These are phyloP conservation scores for Phrynocephalus versicolor DNA, from an alignment of 2,113 vertebrate genomes.

Conservation along the genomic window DNA sequence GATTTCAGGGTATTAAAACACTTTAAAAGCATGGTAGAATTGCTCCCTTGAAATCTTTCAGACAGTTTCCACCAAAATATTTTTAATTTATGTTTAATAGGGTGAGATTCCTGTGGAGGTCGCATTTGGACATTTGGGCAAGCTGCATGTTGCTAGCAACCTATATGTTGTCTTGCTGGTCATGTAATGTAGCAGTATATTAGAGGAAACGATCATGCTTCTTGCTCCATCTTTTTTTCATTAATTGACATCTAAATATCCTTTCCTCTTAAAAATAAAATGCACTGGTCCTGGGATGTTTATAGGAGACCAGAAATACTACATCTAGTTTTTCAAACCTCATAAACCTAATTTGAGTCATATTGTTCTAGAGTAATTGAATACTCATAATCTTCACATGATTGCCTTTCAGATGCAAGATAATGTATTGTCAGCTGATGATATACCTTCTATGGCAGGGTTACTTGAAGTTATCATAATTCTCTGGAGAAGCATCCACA, in stretches of 20 bases:
- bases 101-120: too few relatives aligned
- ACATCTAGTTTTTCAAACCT: not conserved
- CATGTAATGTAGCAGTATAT: too few relatives aligned
- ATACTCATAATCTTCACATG: not conserved
- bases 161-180: too few relatives aligned
- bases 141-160: too few relatives aligned
- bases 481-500: slow-evolving; percentile 90
- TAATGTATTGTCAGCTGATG: slow-evolving; percentile 74
- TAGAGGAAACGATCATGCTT: too few relatives aligned
- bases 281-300: too few relatives aligned
- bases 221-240: not conserved
- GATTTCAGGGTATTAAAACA: too few relatives aligned
- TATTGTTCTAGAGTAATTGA: not conserved
- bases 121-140: too few relatives aligned
- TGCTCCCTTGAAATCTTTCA: too few relatives aligned
- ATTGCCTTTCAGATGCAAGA: slow-evolving; percentile 77
- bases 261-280: not conserved
- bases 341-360: slow-evolving; percentile 25
- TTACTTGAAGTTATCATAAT: slow-evolving; percentile 90
- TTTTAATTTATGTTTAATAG: too few relatives aligned
- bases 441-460: slow-evolving; percentile 79
- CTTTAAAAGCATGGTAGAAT: too few relatives aligned
- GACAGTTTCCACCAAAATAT: too few relatives aligned
- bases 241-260: not conserved
- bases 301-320: not conserved